A percentile compares a stretch with the other conserved stretches of the same genome.
phyloP scores from a whole-genome alignment of 2,888 invertebrate genomes.

The Polia nebulosa region DNA sequence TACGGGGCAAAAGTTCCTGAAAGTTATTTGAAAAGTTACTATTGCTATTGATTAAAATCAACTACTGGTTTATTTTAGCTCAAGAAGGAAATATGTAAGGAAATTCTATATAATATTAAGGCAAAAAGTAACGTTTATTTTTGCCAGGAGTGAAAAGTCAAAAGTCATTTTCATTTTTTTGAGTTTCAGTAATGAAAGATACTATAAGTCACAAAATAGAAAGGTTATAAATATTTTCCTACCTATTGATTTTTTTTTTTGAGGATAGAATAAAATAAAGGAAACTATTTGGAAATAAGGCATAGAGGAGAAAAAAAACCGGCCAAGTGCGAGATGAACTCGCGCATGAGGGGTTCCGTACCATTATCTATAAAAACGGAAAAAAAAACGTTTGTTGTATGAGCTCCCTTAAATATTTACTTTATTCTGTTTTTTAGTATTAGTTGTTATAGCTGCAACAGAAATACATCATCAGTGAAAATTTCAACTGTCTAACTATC shows the following conservation, averaged over 20 bases:
- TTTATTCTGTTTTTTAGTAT: too few species aligned
- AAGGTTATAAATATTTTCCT: neutral
- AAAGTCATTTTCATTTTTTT: neutral
- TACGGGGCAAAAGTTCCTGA: neutral
- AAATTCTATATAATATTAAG: neutral
- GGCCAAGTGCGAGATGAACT: too few species aligned
- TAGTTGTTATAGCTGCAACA: too few species aligned
- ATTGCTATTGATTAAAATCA: neutral
- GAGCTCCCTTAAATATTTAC: too few species aligned
- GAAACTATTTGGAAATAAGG: neutral
- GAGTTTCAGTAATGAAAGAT: neutral
- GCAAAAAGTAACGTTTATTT: neutral
- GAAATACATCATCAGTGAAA: too few species aligned
- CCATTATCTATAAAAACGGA: too few species aligned
- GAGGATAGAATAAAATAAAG: neutral
- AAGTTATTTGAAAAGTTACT: neutral
- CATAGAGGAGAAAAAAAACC: neutral
- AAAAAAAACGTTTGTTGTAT: too few species aligned
- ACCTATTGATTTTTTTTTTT: neutral
- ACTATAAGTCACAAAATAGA: neutral
- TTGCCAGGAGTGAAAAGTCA: neutral
- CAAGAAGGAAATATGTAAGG: neutral
- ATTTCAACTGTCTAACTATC: too few species aligned
- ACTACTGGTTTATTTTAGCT: neutral
- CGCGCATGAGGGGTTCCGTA: too few species aligned